phyloP scores from a whole-genome alignment of 2,113 vertebrate genomes.

The Nycticorax nycticorax region DNA sequence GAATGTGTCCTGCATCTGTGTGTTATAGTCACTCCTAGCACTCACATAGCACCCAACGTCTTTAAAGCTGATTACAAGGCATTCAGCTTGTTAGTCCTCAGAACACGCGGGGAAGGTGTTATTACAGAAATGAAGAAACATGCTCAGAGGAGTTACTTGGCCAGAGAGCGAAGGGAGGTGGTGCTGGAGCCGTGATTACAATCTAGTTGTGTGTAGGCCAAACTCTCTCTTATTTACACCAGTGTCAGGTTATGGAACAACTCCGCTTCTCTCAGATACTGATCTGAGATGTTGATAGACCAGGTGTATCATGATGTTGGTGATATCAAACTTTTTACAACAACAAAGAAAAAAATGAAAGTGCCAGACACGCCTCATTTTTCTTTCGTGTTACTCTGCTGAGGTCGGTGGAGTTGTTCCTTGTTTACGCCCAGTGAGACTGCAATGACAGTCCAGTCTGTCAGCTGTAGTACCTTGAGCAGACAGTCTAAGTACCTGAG shows the following conservation, averaged over 20 bases:
- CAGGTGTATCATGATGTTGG: background rate
- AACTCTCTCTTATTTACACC: slow-evolving; percentile 13
- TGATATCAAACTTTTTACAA: background rate
- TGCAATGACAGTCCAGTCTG: background rate
- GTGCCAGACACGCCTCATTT: slow-evolving; percentile 15
- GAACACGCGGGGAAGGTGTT: background rate
- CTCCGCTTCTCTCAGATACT: background rate
- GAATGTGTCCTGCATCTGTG: background rate
- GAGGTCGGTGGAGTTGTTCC: background rate
- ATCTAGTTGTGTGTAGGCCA: slow-evolving; percentile 2
- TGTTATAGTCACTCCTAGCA: background rate
- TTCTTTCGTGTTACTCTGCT: background rate
- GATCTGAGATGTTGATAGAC: background rate
- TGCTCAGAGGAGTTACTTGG: background rate
- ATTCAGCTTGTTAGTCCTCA: background rate
- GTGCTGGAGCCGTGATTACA: background rate
- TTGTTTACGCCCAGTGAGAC: background rate
- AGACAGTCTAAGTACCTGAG: background rate
- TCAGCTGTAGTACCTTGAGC: background rate
- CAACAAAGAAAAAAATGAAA: background rate
- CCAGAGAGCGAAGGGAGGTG: background rate
- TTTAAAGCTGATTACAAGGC: slow-evolving; percentile 14
- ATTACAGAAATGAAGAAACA: slow-evolving; percentile 34
- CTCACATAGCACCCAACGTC: background rate
- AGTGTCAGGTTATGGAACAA: background rate